Base-by-base conservation (phyloP, 2,888 invertebrate genomes). In the Cephus sareptanus region DNA sequence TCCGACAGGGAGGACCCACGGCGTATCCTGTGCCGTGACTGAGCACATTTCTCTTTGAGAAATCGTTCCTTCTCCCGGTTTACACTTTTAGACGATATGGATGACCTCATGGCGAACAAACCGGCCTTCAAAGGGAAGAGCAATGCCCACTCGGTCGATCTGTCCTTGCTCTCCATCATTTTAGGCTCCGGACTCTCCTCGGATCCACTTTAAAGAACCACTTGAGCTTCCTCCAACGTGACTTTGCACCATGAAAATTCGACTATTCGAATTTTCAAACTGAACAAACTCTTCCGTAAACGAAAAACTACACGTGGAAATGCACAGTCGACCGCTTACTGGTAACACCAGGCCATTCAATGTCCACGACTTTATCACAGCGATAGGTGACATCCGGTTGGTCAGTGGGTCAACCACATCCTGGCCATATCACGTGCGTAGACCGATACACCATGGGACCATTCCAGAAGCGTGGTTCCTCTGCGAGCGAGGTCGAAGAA, bases 1-100 rank as follows among this genome's bases (percentile, higher is more conserved):
- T 96, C 95, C 3, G 95, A 95, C 91, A 96, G 93, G 84, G 95
- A 95, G 0, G 95, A 95, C 0, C 95, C 95, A 1, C 96, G 93
- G 9, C 95, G 94, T 83, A 95, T 95, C 74, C 93, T 92, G 74
- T 87, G 84, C 15, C 85, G 85, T 4, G 83, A 77, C 4, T 83
- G 82, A 40, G 56, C 33, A 35, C 81, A 81, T 56, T 86, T 86
- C 74, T 83, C 83, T 40, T 80, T 85, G 6, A 81, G 69, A 4
- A 83, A 76, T 33, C 85, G 84, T 33, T 88, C 88, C 12, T 84
- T 87, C 40, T 89, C 88, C 0, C 87, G 85, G 37, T 83, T 84
- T n/a, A 88, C 87, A 79, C 85, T 89, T 79, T 82, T 89, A 69
- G 88, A 87, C 3, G 91, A 90, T 23, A 91, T 85, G 0, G 93